A percentile compares a stretch with the other conserved stretches of the same genome.
Evolutionary conservation across 2,888 invertebrate genomes (phyloP).

Genomic region (Luffia ferchaultella): DNA sequence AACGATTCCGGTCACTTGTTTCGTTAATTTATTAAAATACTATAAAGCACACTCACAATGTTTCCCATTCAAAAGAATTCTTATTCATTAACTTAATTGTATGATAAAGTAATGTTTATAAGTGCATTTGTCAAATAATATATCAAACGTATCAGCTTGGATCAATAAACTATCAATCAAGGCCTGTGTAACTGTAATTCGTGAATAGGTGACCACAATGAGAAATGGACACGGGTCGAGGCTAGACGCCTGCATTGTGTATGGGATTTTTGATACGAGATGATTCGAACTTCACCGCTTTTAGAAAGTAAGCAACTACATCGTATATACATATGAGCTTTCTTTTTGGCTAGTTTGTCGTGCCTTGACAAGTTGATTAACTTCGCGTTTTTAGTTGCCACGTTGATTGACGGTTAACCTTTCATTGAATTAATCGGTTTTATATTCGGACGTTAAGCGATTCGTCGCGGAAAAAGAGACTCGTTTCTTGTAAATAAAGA

Average conservation of each 20-base stretch:
- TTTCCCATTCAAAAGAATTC: constrained; percentile 12
- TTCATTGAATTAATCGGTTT: not conserved
- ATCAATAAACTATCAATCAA: constrained; percentile 19
- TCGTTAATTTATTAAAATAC: not conserved
- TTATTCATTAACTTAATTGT: constrained; percentile 24
- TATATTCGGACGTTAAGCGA: not conserved
- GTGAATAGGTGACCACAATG: constrained; percentile 7
- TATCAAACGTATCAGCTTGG: constrained; percentile 15
- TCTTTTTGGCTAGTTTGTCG: constrained; percentile 5
- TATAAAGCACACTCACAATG: constrained; percentile 5
- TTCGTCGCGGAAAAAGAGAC: not conserved
- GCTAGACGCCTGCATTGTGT: not conserved
- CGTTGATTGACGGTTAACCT: not conserved
- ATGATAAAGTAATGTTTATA: constrained; percentile 22
- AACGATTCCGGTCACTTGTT: not conserved
- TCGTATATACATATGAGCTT: constrained; percentile 5
- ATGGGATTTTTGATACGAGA: not conserved
- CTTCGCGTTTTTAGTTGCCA: constrained; percentile 7
- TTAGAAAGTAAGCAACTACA: not conserved
- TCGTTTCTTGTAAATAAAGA: not conserved
- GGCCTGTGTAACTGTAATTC: constrained; percentile 8
- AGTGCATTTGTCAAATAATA: constrained; percentile 23
- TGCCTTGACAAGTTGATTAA: constrained; percentile 17
- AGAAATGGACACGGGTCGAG: constrained; percentile 4
- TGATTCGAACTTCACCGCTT: constrained; percentile 2